Percentiles rank a stretch among this genome's conserved stretches.
phyloP scores from a whole-genome alignment of 2,113 vertebrate genomes.

The Archilochus colubris region DNA sequence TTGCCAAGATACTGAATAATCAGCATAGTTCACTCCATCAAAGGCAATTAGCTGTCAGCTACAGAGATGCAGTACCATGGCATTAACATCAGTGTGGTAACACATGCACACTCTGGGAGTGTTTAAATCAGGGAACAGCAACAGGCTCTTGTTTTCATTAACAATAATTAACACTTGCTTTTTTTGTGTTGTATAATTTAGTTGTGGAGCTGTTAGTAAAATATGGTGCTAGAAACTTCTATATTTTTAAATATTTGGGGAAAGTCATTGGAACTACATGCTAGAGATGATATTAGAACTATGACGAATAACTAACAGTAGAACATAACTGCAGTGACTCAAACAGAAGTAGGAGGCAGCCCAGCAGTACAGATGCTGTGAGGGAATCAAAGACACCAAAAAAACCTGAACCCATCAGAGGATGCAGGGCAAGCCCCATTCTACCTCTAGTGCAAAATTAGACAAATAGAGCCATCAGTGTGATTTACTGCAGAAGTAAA shows the following conservation, averaged over 20 bases:
- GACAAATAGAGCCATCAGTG: neutral
- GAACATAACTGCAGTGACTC: neutral
- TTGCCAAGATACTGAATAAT: neutral
- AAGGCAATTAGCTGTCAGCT: neutral
- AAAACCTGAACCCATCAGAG: neutral
- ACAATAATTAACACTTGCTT: neutral
- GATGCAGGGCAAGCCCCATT: neutral
- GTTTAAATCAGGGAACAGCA: neutral
- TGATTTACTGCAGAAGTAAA: neutral
- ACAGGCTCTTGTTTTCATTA: neutral
- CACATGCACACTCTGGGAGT: neutral
- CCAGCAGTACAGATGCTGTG: neutral
- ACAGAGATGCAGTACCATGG: neutral
- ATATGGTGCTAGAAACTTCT: neutral
- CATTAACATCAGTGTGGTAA: neutral
- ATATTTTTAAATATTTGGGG: neutral
- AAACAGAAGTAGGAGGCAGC: neutral
- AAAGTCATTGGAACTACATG: neutral
- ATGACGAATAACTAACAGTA: neutral
- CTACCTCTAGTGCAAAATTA: neutral
- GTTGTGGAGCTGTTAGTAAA: neutral
- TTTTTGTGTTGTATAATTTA: neutral
- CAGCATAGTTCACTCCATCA: neutral
- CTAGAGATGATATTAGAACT: neutral
- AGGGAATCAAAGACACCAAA: neutral